Conservation (phyloP, 2,888 invertebrate species). For the Pterostichus niger region DNA sequence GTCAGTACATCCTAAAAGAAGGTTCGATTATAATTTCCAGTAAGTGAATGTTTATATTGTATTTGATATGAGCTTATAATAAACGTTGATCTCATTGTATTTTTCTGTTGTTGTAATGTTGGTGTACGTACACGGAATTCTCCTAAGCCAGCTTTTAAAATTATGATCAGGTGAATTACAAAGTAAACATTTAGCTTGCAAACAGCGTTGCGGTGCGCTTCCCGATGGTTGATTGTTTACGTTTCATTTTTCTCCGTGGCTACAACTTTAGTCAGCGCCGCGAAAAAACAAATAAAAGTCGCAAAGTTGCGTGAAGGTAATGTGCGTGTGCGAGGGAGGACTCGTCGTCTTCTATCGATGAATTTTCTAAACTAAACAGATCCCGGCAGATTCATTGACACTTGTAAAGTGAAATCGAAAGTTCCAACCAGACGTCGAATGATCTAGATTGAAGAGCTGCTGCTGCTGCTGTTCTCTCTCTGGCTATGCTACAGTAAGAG, state of each 20-base stretch:
- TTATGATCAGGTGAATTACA: conserved; percentile 45
- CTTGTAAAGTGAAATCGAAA: conserved; percentile 58
- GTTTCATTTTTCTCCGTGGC: conserved; percentile 50
- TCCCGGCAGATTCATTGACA: conserved; percentile 52
- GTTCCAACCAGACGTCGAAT: not conserved
- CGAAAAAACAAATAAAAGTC: conserved; percentile 47
- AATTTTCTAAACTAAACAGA: conserved; percentile 50
- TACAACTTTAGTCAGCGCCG: not conserved
- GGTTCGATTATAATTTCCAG: too few species aligned
- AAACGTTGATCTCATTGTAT: too few species aligned
- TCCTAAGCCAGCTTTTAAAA: conserved; percentile 8
- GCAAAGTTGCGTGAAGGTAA: not conserved
- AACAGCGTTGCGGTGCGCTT: not conserved
- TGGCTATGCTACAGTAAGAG: too few species aligned
- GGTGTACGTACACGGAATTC: too few species aligned
- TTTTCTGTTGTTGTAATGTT: too few species aligned
- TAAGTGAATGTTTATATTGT: too few species aligned
- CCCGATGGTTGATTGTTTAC: conserved; percentile 40
- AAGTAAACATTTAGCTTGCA: conserved; percentile 41
- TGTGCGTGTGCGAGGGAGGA: not conserved
- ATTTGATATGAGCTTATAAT: too few species aligned
- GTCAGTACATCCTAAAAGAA: too few species aligned
- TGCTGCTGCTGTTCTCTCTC: too few species aligned
- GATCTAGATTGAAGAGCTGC: conserved; percentile 42
- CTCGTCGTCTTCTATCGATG: conserved; percentile 11